Base-by-base conservation (phyloP, 2,888 invertebrate genomes). In the Pollenia griseotomentosa region DNA sequence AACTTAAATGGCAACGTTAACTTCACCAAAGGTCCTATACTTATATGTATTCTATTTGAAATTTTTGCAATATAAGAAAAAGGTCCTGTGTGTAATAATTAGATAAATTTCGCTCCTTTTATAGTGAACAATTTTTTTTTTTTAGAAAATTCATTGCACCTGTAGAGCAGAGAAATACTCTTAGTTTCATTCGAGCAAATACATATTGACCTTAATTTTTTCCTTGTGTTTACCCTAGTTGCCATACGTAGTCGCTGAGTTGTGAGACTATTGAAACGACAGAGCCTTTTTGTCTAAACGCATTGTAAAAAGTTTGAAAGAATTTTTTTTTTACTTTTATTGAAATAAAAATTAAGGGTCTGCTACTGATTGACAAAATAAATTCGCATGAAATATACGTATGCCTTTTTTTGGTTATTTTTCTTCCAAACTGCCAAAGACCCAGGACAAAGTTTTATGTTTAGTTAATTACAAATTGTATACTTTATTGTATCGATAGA, bases 121-220 rank as follows among this genome's bases (percentile, higher is more conserved):
- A 23, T 8, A 9, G 23, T 12, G 33, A 5, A 74, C 1, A 5
- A 6, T 19, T 51, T 16, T 8, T 53, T 42, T 46, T 16, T 44
- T 42, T 63, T 14, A 42, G 53, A 9, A 78, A 63, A 33, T 42
- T 55, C 33, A 55, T 65, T 65, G 11, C 71, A 73, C 71, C 71
- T 55, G 16, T 4, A 44, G 57, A 57, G 44, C 5, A 2, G 9
- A n/a, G 12, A 2, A 61, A 16, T 7, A 16, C 57, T 33, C 40
- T 61, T n/a, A 68, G 12, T 70, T 61, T 70, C 51, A 79, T 79
- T 79, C 59, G 16, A 70, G 19, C 61, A 65, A n/a, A 70, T 48
- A 70, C 53, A 73, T 63, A 65, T 63, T 80, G 63, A 80, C 80
- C 80, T 80, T 71, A 80, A 80, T 80, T 55, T 57, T n/a, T 63